Evolutionary conservation across 2,888 invertebrate genomes (phyloP), one percentile per base, ranked within the genome.

Genomic region (Uloborus plumipes): DNA sequence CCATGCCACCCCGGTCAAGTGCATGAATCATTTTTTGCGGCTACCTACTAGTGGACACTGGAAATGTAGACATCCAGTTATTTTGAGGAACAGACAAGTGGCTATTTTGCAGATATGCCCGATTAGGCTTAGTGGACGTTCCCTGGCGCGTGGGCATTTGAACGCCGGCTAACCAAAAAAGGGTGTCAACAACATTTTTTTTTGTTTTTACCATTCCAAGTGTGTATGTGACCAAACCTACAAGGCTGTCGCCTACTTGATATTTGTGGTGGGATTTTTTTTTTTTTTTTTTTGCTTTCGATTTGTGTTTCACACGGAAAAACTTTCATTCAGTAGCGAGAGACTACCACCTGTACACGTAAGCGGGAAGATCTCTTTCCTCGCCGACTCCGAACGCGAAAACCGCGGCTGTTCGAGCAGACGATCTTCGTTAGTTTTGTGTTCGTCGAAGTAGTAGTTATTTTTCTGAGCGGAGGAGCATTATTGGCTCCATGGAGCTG

Each of bases 161-260:
- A 39, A 74, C 61, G 75, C 81, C 78, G 79, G 71, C 73, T 72
- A 70, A 74, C 84, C 84, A 74, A 84, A 84, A 84, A 84, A 79
- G 79, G 84, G 84, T 83, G 83, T 83, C 78, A 73, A 83, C 83
- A 78, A 73, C 65, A 79, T 53, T 51, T 55, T 53, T 66, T 20
- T 64, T 77, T 70, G 61, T 76, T 69, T 55, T 55, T 3, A 62
- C n/a, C 16, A 20, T 22, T 61, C 13, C 13, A 50, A 72, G 55
- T 64, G 79, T 79, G 73, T 62, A 69, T 70, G 76, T 76, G 76
- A 50, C 22, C 51, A 49, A 69, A 49, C 59, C n/a, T 58, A 49
- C 80, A 81, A 81, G 80, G 80, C 74, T 81, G 58, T 81, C 74
- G 80, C 80, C 80, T 74, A 80, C 74, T 58, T 47, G 47, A 39